phyloP scores from a whole-genome alignment of 1,140 invertebrate genomes.

The Carposina sasakii region DNA sequence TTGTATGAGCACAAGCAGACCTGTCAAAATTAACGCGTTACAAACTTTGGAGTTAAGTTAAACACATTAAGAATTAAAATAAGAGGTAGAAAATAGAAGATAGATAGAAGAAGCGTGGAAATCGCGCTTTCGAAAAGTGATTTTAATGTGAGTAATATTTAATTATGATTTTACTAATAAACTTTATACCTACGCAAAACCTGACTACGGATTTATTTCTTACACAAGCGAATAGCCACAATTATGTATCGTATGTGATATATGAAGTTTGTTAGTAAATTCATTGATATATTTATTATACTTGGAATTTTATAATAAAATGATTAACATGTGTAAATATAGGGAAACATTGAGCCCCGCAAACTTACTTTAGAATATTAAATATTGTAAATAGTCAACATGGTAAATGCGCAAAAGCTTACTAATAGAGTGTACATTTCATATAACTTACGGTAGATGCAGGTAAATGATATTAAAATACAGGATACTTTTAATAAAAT shows the following conservation, averaged over 20 bases:
- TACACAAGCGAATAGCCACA: not conserved
- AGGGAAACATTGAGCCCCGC: conserved; percentile 23
- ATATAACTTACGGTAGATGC: conserved; percentile 44
- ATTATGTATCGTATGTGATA: not conserved
- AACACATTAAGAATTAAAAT: conserved; percentile 3
- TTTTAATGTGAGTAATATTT: too few relatives aligned
- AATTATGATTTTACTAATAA: too few relatives aligned
- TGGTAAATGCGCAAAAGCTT: conserved; percentile 68
- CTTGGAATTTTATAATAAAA: not conserved
- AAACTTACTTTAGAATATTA: conserved; percentile 35
- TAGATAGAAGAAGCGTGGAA: too few relatives aligned
- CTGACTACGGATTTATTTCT: not conserved
- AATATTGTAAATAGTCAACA: conserved; percentile 66
- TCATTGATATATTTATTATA: not conserved
- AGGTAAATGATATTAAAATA: conserved; percentile 63
- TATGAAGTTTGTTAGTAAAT: not conserved
- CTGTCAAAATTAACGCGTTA: too few relatives aligned
- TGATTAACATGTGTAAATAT: not conserved
- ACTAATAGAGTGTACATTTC: conserved; percentile 41
- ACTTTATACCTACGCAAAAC: too few relatives aligned
- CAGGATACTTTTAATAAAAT: conserved; percentile 41
- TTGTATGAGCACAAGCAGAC: too few relatives aligned
- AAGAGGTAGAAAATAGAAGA: conserved; percentile 2
- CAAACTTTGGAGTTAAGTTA: too few relatives aligned
- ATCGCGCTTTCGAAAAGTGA: too few relatives aligned